phyloP scores from a whole-genome alignment of 2,888 invertebrate genomes.

The Hydrotaea cyrtoneurina region DNA sequence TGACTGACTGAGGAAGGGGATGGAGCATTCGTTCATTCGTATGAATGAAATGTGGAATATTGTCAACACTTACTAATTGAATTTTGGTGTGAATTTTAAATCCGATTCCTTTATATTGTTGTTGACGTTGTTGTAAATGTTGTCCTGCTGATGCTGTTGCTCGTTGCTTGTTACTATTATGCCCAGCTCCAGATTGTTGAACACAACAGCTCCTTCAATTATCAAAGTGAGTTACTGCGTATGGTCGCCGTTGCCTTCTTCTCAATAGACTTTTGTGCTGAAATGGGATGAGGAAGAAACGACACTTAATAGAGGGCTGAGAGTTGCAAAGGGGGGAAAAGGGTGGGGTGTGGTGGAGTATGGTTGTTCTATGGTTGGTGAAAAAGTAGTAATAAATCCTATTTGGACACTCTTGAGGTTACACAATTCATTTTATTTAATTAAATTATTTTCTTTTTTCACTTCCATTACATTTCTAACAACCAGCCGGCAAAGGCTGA shows the following conservation, averaged over 20 bases:
- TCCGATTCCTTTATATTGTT: slow-evolving; percentile 27
- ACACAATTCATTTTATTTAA: slow-evolving; percentile 56
- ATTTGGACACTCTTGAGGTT: slow-evolving; percentile 46
- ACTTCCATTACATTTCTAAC: not conserved
- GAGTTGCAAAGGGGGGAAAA: not conserved
- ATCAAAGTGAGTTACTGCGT: slow-evolving; percentile 1
- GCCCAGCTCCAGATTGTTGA: not conserved
- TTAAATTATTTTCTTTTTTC: slow-evolving; percentile 51
- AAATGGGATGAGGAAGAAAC: not conserved
- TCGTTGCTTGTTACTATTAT: not conserved
- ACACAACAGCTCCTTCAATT: slow-evolving; percentile 30
- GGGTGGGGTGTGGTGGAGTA: too few species aligned
- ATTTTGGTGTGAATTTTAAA: slow-evolving; percentile 54
- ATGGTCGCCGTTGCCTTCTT: too few species aligned
- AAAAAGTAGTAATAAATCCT: slow-evolving; percentile 50
- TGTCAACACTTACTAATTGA: slow-evolving; percentile 62
- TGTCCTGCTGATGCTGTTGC: not conserved
- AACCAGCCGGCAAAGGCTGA: not conserved
- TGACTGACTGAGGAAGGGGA: not conserved
- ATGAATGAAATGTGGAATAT: slow-evolving; percentile 47
- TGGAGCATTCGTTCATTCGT: not conserved
- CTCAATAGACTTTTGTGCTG: not conserved
- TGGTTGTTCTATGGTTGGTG: not conserved
- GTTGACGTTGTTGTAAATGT: not conserved
- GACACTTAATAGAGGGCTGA: not conserved